Percentiles rank a stretch among this genome's conserved stretches.
These are phyloP conservation scores for Calliopsis andreniformis DNA, from an alignment of 1,140 invertebrate species.

Conservation along the genomic window DNA sequence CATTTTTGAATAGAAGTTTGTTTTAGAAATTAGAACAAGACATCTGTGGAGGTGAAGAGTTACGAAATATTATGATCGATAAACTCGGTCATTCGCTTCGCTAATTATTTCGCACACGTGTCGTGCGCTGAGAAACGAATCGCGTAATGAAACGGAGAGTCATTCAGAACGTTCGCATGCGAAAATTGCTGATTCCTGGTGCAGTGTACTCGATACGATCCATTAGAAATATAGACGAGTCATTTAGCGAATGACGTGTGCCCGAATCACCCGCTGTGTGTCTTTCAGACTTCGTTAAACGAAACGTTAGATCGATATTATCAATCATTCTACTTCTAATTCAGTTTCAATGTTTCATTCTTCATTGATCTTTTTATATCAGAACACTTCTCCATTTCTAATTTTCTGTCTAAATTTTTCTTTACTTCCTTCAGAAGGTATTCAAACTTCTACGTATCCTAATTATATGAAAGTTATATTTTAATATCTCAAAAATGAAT, in stretches of 20 bases:
- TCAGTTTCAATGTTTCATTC: background rate
- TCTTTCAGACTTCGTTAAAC: slow-evolving; percentile 16
- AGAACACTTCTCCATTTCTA: too few species aligned
- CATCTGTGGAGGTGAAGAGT: background rate
- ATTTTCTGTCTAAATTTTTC: too few species aligned
- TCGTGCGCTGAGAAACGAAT: background rate
- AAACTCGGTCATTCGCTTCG: background rate
- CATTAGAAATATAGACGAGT: slow-evolving; percentile 38
- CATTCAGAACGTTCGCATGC: background rate
- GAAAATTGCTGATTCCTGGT: background rate
- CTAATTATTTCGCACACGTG: slow-evolving; percentile 21
- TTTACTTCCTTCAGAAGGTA: too few species aligned
- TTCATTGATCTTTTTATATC: too few species aligned
- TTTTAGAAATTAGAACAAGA: background rate
- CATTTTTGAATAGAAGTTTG: background rate
- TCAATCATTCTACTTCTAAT: background rate
- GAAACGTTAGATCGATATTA: slow-evolving; percentile 24
- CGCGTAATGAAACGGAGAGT: slow-evolving; percentile 27
- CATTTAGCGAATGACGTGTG: slow-evolving; percentile 17
- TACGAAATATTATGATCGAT: background rate
- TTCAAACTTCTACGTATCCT: too few species aligned
- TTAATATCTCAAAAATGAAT: too few species aligned
- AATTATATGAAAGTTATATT: too few species aligned
- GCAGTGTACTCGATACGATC: slow-evolving; percentile 23
- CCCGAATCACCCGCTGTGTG: background rate